These are phyloP conservation scores for Clunio marinus DNA, from an alignment of 2,888 invertebrate genomes.

Conservation along the genomic window DNA sequence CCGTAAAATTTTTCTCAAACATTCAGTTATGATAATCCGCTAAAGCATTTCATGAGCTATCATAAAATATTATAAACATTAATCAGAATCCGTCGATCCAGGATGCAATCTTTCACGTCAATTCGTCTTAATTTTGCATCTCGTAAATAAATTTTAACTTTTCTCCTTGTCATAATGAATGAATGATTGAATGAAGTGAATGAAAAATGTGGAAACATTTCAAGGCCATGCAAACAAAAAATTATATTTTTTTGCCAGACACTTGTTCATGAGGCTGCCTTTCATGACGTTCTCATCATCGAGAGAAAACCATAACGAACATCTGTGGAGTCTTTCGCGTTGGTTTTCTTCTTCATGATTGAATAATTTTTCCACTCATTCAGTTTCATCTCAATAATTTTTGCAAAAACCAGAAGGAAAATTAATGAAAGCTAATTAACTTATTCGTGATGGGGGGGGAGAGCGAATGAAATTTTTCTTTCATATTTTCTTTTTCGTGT, in stretches of 20 bases:
- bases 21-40: no score
- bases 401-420: background rate
- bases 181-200: background rate
- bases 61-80: no score
- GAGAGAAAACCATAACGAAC: constrained; percentile 9
- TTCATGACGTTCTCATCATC: no score
- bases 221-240: background rate
- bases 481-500: no score
- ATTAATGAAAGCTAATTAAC: constrained; percentile 15
- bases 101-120: constrained; percentile 7
- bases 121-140: no score
- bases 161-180: background rate
- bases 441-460: background rate
- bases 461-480: no score
- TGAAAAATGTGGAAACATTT: constrained; percentile 20
- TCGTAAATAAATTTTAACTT: background rate
- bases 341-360: background rate
- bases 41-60: no score
- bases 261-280: constrained; percentile 1
- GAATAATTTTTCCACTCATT: background rate
- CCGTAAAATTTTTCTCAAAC: no score
- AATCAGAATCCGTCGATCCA: no score
- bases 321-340: constrained; percentile 10
- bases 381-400: background rate
- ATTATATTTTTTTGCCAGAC: constrained; percentile 8